Base-by-base conservation (phyloP, 2,113 vertebrate species). In the Anguilla japonica region DNA sequence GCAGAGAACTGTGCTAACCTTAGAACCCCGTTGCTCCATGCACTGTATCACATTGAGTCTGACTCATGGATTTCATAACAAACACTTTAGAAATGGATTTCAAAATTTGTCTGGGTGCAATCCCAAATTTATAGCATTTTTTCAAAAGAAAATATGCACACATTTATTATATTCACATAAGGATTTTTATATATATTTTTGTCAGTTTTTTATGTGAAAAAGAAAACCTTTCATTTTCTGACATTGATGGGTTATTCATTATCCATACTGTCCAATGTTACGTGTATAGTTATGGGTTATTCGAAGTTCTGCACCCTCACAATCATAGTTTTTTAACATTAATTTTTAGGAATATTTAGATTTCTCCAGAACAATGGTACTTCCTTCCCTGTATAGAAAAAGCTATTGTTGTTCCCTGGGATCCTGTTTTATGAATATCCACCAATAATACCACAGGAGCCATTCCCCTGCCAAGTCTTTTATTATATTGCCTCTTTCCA, bases 401-500 rank as follows among this genome's bases (percentile, higher is more conserved):
- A 46, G 26, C 83, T 41, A 85, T 87, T 67, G 83, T 83, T 89
- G 67, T 22, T 71, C 26, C 82, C 60, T 50, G 18, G 60, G 60
- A 83, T 81, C 40, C 41, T 63, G 29, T 60, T 86, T 26, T 60
- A 78, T 82, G 15, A 63, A 83, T 78, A 84, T 39, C 94, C 95
- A 92, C 94, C 92, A 91, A 91, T 92, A 93, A 95, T 93, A 88
- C 93, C 93, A 94, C 94, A 94, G 91, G 93, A 94, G 93, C 92
- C 91, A 89, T 91, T 94, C 89, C 86, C 89, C 94, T 95, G 95
- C 93, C 94, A 95, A 95, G 86, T 84, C 93, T 89, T 96, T 95
- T 93, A 94, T 94, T 96, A 94, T 82, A 71, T 91, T 91, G 92
- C 89, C 92, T 89, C 92, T 94, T 94, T 92, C 93, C 94, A 91